A percentile compares a stretch with the other conserved stretches of the same genome.
Evolutionary conservation across 2,888 invertebrate genomes (phyloP).

Genomic region (Leuctra nigra): DNA sequence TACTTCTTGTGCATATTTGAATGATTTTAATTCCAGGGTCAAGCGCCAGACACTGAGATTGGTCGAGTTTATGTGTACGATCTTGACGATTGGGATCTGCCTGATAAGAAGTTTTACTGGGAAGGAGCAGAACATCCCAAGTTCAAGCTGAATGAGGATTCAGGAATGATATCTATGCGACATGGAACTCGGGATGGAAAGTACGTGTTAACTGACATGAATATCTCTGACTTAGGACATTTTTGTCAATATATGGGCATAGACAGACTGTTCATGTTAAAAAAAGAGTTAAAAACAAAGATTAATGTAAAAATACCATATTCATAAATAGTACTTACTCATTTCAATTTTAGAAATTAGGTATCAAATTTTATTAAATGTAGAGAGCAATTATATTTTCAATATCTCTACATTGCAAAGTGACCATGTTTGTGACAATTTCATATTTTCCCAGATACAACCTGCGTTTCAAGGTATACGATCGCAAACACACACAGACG

Average conservation of each 20-base stretch:
- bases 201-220: conserved; percentile 36
- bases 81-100: conserved; percentile 97
- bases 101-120: conserved; percentile 97
- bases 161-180: conserved; percentile 93
- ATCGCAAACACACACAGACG: conserved; percentile 89
- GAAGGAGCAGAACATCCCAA: conserved; percentile 78
- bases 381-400: conserved; percentile 9
- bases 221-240: no score
- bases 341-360: no score
- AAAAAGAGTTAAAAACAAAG: no score
- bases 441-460: conserved; percentile 34
- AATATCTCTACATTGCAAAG: background rate
- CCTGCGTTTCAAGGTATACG: conserved; percentile 68
- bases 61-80: conserved; percentile 96
- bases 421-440: conserved; percentile 28
- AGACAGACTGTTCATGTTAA: no score
- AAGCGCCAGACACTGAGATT: conserved; percentile 83
- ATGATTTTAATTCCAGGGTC: conserved; percentile 51
- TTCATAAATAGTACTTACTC: no score
- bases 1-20: background rate
- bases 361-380: no score
- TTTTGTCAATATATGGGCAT: no score
- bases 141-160: conserved; percentile 83
- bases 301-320: no score
- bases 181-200: conserved; percentile 84